These are phyloP conservation scores for Colaptes auratus DNA, from an alignment of 2,113 vertebrate species.

Conservation along the genomic window DNA sequence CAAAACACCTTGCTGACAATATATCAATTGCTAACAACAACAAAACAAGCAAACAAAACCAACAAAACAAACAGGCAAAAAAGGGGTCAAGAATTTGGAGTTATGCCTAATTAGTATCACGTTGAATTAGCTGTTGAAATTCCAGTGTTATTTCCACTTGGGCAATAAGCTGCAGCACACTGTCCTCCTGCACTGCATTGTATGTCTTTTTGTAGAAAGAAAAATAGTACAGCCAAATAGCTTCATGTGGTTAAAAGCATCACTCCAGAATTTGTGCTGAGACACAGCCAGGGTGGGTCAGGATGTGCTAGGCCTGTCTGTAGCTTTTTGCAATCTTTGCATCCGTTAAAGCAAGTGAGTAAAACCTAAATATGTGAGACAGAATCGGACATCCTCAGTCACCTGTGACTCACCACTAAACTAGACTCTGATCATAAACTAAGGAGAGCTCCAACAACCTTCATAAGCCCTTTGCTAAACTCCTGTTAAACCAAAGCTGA, in stretches of 20 bases:
- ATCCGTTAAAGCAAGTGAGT: not conserved
- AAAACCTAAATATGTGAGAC: not conserved
- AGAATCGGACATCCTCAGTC: not conserved
- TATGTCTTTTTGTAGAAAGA: not conserved
- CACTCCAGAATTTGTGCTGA: not conserved
- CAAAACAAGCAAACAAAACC: no score
- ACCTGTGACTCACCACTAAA: not conserved
- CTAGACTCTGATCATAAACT: not conserved
- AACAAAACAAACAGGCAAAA: not conserved
- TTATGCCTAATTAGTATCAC: not conserved
- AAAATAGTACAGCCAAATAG: not conserved
- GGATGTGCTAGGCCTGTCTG: not conserved
- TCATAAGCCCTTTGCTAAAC: not conserved
- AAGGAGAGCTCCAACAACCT: not conserved
- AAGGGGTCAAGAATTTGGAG: not conserved
- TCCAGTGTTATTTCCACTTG: not conserved
- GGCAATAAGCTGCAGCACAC: not conserved
- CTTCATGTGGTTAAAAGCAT: not conserved
- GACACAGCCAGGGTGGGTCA: not conserved
- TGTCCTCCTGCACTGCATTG: not conserved
- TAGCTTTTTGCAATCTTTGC: not conserved
- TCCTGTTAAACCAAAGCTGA: not conserved
- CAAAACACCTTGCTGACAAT: not conserved
- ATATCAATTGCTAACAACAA: not conserved
- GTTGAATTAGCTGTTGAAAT: not conserved